phyloP scores from a whole-genome alignment of 2,797 vertebrate species.

The Acipenser oxyrinchus region DNA sequence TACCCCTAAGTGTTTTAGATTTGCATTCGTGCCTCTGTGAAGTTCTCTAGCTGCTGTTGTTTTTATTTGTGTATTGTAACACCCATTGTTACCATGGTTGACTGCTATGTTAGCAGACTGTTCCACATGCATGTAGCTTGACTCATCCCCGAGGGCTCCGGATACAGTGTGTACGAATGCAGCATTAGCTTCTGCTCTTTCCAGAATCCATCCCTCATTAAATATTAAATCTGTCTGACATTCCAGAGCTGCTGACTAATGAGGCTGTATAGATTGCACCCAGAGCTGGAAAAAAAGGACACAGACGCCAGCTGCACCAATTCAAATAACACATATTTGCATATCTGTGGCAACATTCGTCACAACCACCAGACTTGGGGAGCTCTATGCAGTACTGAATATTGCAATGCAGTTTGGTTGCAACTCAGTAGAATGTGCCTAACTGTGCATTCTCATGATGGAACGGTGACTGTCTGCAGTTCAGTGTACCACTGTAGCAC shows the following conservation, averaged over 20 bases:
- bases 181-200: too few species aligned
- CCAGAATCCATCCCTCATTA: too few species aligned
- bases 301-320: constrained; percentile 28
- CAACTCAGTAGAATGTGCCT: too few species aligned
- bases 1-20: too few species aligned
- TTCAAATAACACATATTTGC: constrained; percentile 28
- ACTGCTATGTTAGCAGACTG: not conserved
- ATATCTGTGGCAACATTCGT: constrained; percentile 42
- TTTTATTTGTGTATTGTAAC: not conserved
- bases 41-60: not conserved
- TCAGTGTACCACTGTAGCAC: too few species aligned
- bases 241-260: too few species aligned
- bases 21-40: too few species aligned
- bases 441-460: too few species aligned
- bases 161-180: not conserved
- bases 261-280: constrained; percentile 15
- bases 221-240: too few species aligned
- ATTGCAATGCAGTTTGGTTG: too few species aligned
- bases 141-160: not conserved
- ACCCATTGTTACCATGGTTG: not conserved
- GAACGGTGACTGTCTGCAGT: too few species aligned
- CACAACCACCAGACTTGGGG: constrained; percentile 44
- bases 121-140: not conserved
- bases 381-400: constrained; percentile 34
- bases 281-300: constrained; percentile 56